Percentiles rank a stretch among this genome's conserved stretches.
Evolutionary conservation across 2,797 vertebrate genomes (phyloP).

Genomic region (Morus bassanus): DNA sequence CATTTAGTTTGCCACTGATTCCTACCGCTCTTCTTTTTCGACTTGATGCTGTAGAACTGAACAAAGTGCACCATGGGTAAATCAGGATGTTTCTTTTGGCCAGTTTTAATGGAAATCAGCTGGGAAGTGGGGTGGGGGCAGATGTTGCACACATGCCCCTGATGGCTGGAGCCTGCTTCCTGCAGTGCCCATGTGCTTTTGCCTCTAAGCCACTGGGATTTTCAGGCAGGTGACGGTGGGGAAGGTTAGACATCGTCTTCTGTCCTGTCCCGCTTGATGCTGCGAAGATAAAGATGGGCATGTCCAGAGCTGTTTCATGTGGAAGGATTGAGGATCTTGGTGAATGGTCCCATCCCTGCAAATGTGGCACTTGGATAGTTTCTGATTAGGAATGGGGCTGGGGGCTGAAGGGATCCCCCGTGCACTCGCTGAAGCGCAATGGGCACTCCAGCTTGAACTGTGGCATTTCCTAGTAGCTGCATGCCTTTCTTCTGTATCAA

Average conservation of each 20-base stretch:
- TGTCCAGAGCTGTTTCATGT: neutral
- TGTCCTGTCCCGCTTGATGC: neutral
- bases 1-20: neutral
- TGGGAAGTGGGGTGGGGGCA: no score
- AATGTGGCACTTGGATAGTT: neutral
- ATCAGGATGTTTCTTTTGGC: neutral
- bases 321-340: neutral
- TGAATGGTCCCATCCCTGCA: neutral
- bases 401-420: fast-evolving
- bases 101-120: neutral
- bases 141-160: neutral
- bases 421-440: neutral
- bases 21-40: neutral
- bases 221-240: neutral
- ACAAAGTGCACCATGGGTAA: neutral
- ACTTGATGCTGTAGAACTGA: neutral
- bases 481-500: neutral
- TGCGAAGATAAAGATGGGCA: neutral
- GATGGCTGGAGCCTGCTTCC: neutral
- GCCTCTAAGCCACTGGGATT: neutral
- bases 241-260: neutral
- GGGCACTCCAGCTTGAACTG: fast-evolving
- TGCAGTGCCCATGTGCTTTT: neutral
- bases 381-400: neutral
- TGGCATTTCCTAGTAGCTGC: neutral